Base-by-base conservation (phyloP, 2,888 invertebrate genomes). In the Sminthurides aquaticus region DNA sequence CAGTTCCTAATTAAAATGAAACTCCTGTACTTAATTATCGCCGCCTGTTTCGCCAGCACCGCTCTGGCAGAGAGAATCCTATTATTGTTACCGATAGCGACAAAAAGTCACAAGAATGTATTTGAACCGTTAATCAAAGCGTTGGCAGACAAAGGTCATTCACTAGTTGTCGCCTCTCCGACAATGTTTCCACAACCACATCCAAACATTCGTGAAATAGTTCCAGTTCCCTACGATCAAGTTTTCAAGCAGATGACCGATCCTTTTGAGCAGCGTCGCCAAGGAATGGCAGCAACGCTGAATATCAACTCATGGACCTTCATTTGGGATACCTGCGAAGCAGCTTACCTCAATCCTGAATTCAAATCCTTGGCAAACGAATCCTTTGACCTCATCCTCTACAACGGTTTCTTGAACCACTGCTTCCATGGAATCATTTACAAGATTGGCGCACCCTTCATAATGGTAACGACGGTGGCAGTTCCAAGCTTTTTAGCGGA, bases 91-190 rank as follows among this genome's bases (percentile, higher is more conserved):
- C 72, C 72, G 11, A 62, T 72, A 15, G 69, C 69, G 3, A 58
- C 69, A 1, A 66, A 63, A 49, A 67, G 66, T 43, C 63, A 71
- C 3, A 67, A 65, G 28, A 63, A 65, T 49, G 67, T 72, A 22
- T 71, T 69, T 27, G 65, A 65, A 1, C 69, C 81, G 0, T 77
- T 83, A 28, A 81, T 82, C 1, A 71, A 81, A 56, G 82, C 81
- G 66, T 74, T 83, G 60, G 82, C 82, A 8, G 74, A 77, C 22
- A 78, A 80, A 58, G 82, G 82, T 0, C 83, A 83, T 69, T 80
- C 82, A 71, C 80, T 83, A 1, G 82, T 82, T 1, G 80, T 82
- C 0, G 80, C 83, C 20, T 80, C 82, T 1, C 79, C 80, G 1
- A 74, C 77, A 8, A 78, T 78, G 1, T 77, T 80, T 1, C 71